Conservation (phyloP, 2,888 invertebrate species). For the Rotaria magnacalcarata region DNA sequence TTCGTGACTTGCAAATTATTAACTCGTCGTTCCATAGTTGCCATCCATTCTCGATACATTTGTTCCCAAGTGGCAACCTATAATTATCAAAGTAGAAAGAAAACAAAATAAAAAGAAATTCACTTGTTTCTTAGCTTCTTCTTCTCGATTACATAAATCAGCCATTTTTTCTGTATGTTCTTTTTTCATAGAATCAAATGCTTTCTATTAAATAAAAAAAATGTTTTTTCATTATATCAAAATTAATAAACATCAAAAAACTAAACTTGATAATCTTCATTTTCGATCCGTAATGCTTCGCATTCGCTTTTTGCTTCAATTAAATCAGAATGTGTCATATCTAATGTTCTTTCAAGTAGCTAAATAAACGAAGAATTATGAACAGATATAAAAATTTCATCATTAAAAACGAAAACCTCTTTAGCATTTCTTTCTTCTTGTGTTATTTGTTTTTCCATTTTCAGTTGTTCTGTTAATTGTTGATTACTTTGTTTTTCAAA, state of each 20-base stretch:
- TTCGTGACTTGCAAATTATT: neutral
- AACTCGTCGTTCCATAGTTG: neutral
- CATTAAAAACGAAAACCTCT: neutral
- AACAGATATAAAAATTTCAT: no score
- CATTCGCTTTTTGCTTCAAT: neutral
- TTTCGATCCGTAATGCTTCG: slow-evolving; percentile 17
- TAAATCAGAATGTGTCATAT: neutral
- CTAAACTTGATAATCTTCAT: neutral
- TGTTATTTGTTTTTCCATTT: slow-evolving; percentile 1
- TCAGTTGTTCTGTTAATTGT: slow-evolving; percentile 12
- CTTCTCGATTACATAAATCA: neutral
- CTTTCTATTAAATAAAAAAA: neutral
- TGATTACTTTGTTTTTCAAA: neutral
- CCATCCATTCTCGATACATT: slow-evolving; percentile 12
- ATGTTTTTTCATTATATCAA: no score
- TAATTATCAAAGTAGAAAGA: neutral
- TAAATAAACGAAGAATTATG: neutral
- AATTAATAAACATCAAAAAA: neutral
- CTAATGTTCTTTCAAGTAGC: neutral
- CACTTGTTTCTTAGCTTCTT: slow-evolving; percentile 13
- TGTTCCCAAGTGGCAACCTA: neutral
- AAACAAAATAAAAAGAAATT: neutral
- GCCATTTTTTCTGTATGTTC: slow-evolving; percentile 1
- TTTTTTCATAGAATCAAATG: neutral
- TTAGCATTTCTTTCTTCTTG: slow-evolving; percentile 25